Base-by-base conservation (phyloP, 2,113 vertebrate species). In the Camelus bactrianus region DNA sequence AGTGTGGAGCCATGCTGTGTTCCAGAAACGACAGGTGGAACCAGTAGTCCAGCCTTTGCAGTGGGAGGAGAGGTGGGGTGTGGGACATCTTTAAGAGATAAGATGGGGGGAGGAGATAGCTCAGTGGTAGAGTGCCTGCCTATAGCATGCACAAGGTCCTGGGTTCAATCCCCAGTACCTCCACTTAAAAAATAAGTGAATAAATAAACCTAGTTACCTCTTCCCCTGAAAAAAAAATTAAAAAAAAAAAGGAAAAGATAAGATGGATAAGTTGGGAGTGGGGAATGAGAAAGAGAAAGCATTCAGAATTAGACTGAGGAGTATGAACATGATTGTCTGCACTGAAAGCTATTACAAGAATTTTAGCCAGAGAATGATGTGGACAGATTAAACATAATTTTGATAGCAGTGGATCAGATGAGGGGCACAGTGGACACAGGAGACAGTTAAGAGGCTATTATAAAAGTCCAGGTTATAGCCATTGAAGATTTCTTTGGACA, bases 81-180 rank as follows among this genome's bases (percentile, higher is more conserved):
- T 79, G 60, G 64, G 80, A 90, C 32, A 32, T 48, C 83, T 90
- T 93, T 81, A 84, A 72, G 72, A 92, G 48, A 32, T 84, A 50
- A 76, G 30, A 62, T 19, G 38, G 38, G 38, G 38, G 38, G 38
- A 42, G 38, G 5, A 42, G 38, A 42, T 42, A 42, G 38, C 38
- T 42, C 38, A 42, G 38, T 42, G 38, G 38, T 42, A 42, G 38
- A 42, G 38, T 42, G 38, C 38, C 38, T 42, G 38, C 38, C 38
- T 42, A 42, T 42, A 42, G 38, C 38, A 42, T 42, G 38, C 38
- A 42, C 38, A 42, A 42, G 38, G 38, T 42, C 38, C 38, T 42
- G 38, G 38, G 38, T 42, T 42, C 38, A 42, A 42, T 42, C 38
- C 38, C 38, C 38, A 42, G 38, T 42, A 42, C 38, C 38, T 42